Percentiles rank a stretch among this genome's conserved stretches.
phyloP scores from a whole-genome alignment of 2,113 vertebrate genomes.

The Phodopus roborovskii region DNA sequence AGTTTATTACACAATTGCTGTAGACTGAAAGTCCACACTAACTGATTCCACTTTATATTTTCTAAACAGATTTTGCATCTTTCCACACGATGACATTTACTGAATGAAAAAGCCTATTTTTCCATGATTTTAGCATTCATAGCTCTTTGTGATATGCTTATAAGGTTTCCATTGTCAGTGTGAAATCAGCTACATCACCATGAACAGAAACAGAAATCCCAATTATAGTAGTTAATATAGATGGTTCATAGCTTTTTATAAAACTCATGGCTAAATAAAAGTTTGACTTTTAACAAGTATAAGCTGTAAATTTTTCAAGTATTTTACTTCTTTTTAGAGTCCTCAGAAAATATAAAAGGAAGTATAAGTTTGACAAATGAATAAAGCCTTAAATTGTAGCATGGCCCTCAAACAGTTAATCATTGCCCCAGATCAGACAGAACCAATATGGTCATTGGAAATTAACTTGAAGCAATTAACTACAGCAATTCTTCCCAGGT shows the following conservation, averaged over 20 bases:
- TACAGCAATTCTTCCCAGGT: not conserved
- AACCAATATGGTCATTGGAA: constrained; percentile 36
- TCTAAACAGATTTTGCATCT: not conserved
- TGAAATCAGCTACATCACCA: not conserved
- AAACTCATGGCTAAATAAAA: not conserved
- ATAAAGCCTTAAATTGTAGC: not conserved
- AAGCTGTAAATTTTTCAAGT: not conserved
- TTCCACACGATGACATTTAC: not conserved
- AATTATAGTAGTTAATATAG: not conserved
- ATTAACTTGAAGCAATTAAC: not conserved
- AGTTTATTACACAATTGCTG: not conserved
- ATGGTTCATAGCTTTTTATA: not conserved
- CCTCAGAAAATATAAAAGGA: not conserved
- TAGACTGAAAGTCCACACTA: not conserved
- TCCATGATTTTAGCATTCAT: not conserved
- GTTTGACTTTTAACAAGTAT: constrained; percentile 18
- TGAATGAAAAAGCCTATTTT: not conserved
- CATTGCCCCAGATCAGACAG: not conserved
- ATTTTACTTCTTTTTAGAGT: not conserved
- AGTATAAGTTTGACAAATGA: not conserved
- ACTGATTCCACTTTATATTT: not conserved
- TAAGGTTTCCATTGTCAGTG: not conserved
- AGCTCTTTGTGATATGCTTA: not conserved
- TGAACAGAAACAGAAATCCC: not conserved
- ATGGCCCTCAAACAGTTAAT: not conserved